These are phyloP conservation scores for Himalopsyche japonica DNA, from an alignment of 2,888 invertebrate genomes.

Conservation along the genomic window DNA sequence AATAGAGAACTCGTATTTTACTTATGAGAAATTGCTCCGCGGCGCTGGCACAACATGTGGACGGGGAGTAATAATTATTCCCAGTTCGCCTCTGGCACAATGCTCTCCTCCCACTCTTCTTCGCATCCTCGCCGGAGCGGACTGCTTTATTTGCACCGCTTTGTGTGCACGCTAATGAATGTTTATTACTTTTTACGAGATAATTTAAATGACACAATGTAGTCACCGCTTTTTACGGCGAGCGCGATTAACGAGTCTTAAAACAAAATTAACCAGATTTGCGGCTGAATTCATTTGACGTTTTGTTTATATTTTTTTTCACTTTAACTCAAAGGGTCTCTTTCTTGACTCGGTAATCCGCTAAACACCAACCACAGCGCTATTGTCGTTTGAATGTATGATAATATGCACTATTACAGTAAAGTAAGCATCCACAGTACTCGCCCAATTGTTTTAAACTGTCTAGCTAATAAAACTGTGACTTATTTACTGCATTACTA, in stretches of 20 bases:
- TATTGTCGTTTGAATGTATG: too few relatives aligned
- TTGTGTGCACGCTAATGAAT: not conserved
- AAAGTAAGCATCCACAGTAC: too few relatives aligned
- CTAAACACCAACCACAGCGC: too few relatives aligned
- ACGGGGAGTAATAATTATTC: not conserved
- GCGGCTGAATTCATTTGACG: not conserved
- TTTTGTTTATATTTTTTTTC: not conserved
- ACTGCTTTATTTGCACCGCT: not conserved
- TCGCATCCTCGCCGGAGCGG: not conserved
- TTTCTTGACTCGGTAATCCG: too few relatives aligned
- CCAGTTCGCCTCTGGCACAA: not conserved
- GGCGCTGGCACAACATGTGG: not conserved
- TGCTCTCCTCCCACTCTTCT: not conserved
- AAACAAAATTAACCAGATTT: not conserved
- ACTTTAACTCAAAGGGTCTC: too few relatives aligned
- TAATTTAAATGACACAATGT: not conserved
- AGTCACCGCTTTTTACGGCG: not conserved
- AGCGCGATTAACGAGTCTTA: not conserved
- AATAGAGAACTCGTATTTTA: slow-evolving; percentile 6
- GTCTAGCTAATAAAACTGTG: too few relatives aligned
- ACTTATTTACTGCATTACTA: too few relatives aligned
- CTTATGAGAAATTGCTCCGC: slow-evolving; percentile 3
- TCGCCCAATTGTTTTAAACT: too few relatives aligned
- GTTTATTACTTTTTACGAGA: slow-evolving; percentile 1
- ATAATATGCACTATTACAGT: too few relatives aligned